Conservation (phyloP, 92 coral and sea anemone species). For the Porites rus region DNA sequence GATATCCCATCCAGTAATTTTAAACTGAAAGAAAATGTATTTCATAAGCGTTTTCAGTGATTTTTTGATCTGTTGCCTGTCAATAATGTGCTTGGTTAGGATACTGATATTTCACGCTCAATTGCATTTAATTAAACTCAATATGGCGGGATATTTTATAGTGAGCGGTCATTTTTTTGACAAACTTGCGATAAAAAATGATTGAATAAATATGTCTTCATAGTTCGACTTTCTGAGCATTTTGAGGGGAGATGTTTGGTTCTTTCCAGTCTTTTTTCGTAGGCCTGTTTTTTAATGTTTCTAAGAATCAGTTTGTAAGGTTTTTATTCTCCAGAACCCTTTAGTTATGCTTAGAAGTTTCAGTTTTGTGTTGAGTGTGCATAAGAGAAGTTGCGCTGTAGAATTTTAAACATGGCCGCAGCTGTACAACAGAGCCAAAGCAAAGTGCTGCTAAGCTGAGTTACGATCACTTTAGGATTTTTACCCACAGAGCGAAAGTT, state of each 20-base stretch:
- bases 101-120: not conserved
- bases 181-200: not conserved
- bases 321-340: no score
- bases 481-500: not conserved
- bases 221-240: no score
- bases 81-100: not conserved
- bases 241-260: no score
- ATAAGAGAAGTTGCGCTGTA: not conserved
- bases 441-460: not conserved
- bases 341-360: no score
- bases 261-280: no score
- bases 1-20: not conserved
- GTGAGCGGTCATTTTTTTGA: not conserved
- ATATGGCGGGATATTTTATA: not conserved
- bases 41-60: not conserved
- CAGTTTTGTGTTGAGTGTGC: not conserved
- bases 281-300: no score
- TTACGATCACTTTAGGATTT: not conserved
- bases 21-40: not conserved
- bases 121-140: constrained; percentile 1
- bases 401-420: not conserved
- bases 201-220: not conserved
- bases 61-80: not conserved
- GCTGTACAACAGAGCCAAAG: not conserved
- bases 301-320: no score